Evolutionary conservation across 2,888 invertebrate genomes (phyloP).

Genomic region (Neocrepidodera transversa): DNA sequence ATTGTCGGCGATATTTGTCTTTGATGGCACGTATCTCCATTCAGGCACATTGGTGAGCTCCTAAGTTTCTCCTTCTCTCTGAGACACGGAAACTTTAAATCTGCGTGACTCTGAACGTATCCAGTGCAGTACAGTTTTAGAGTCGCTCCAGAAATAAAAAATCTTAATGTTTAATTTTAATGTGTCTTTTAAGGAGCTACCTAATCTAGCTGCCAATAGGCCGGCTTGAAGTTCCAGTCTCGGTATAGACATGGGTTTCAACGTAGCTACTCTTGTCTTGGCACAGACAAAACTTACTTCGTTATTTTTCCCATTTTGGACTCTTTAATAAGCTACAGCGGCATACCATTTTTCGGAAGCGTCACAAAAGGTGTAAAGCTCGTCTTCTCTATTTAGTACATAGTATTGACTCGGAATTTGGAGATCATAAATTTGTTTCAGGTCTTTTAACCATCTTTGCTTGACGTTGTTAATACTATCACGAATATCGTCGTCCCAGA

Average conservation of each 20-base stretch:
- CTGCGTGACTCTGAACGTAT: not conserved
- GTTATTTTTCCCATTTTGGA: not conserved
- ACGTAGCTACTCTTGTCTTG: constrained; percentile 16
- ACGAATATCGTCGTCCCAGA: constrained; percentile 37
- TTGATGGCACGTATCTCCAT: constrained; percentile 8
- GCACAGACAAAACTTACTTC: not conserved
- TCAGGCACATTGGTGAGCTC: not conserved
- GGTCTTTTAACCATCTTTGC: constrained; percentile 37
- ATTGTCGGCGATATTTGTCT: constrained; percentile 15
- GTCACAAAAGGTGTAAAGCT: constrained; percentile 22
- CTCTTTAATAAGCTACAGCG: constrained; percentile 19
- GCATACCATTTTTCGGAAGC: constrained; percentile 6
- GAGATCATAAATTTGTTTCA: not conserved
- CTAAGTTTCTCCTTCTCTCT: constrained; percentile 9
- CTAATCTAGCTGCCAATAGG: constrained; percentile 4
- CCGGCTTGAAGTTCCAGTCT: constrained; percentile 19
- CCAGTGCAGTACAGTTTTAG: constrained; percentile 8
- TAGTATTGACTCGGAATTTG: not conserved
- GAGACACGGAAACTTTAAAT: constrained; percentile 7
- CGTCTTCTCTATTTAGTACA: not conserved
- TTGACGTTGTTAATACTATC: constrained; percentile 29
- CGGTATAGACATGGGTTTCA: constrained; percentile 15
- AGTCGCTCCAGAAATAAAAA: constrained; percentile 11
- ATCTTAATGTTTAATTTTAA: not conserved
- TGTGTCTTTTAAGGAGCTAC: not conserved